Evolutionary conservation across 2,113 vertebrate species (phyloP).

Genomic region (Turdus rufiventris): DNA sequence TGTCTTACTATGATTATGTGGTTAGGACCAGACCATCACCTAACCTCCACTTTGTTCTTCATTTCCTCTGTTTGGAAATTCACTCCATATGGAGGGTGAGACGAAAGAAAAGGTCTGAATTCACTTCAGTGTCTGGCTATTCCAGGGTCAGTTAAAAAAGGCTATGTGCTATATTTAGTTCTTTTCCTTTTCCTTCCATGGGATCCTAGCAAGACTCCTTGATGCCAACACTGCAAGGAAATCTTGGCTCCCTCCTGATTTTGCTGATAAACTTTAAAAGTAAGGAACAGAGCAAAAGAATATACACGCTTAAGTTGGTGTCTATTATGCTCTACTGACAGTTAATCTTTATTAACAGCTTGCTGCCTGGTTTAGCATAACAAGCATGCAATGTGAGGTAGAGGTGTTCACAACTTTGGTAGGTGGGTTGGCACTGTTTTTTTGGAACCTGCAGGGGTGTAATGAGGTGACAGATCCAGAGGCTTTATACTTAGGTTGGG

Average conservation of each 20-base stretch:
- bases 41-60: not conserved
- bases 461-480: constrained; percentile 10
- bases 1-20: not conserved
- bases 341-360: not conserved
- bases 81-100: not conserved
- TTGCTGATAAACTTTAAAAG: not conserved
- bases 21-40: not conserved
- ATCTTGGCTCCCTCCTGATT: not conserved
- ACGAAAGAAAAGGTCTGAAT: not conserved
- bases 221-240: not conserved
- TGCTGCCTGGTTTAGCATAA: not conserved
- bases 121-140: not conserved
- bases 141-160: not conserved
- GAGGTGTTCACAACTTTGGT: not conserved
- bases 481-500: not conserved
- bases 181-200: not conserved
- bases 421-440: not conserved
- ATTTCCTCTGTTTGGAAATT: not conserved
- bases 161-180: not conserved
- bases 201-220: not conserved
- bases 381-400: not conserved
- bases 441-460: not conserved
- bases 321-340: not conserved
- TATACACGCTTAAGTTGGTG: not conserved
- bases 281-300: not conserved